phyloP scores from a whole-genome alignment of 2,888 invertebrate species.

The Eurytoma adleriae region DNA sequence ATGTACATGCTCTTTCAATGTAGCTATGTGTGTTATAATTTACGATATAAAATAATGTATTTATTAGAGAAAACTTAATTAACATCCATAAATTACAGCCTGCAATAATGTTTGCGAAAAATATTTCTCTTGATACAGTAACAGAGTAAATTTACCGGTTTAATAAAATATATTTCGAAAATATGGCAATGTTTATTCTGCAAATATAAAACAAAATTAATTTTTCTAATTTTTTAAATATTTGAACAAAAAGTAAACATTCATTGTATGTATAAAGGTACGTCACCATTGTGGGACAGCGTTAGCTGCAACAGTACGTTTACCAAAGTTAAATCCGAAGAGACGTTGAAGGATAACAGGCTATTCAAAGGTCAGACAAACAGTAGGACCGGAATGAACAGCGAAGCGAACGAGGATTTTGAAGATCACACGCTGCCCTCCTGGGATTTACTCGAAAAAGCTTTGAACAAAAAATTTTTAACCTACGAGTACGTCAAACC shows the following conservation, averaged over 20 bases:
- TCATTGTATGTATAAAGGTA: conserved; percentile 57
- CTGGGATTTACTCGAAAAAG: conserved; percentile 68
- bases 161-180: too few relatives aligned
- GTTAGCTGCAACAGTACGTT: conserved; percentile 63
- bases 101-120: too few relatives aligned
- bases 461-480: conserved; percentile 66
- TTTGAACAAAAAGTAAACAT: not conserved
- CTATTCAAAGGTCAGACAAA: conserved; percentile 64
- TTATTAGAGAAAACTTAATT: too few relatives aligned
- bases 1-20: too few relatives aligned
- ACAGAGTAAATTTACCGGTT: too few relatives aligned
- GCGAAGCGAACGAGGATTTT: conserved; percentile 58
- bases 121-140: too few relatives aligned
- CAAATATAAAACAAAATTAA: not conserved
- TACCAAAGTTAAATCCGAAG: conserved; percentile 65
- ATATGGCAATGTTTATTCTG: too few relatives aligned
- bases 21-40: too few relatives aligned
- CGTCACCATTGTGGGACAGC: conserved; percentile 65
- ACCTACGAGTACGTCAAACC: conserved; percentile 62
- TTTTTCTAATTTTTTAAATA: not conserved
- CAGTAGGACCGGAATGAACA: conserved; percentile 27
- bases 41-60: too few relatives aligned
- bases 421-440: conserved; percentile 63
- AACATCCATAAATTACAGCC: too few relatives aligned
- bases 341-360: conserved; percentile 44